Percentiles rank a stretch among this genome's conserved stretches.
These are phyloP conservation scores for Noturus placidus DNA, from an alignment of 2,113 vertebrate species.

Conservation along the genomic window DNA sequence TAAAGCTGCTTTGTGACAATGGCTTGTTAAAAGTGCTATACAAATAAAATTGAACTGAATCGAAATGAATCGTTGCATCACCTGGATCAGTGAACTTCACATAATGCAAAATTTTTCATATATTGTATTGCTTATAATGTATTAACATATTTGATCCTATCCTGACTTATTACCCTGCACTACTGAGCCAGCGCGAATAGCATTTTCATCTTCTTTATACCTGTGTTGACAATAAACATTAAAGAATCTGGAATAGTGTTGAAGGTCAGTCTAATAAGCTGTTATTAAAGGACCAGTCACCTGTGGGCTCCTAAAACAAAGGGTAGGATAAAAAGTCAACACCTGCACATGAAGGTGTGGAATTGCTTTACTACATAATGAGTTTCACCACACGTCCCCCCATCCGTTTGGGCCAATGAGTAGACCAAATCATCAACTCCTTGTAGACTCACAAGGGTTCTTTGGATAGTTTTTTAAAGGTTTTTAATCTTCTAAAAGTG, in stretches of 20 bases:
- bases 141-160: background rate
- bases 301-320: constrained; percentile 43
- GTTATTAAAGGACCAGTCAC: constrained; percentile 37
- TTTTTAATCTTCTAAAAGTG: background rate
- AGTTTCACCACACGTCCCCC: background rate
- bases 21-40: background rate
- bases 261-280: constrained; percentile 35
- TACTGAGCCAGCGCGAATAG: background rate
- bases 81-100: background rate
- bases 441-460: background rate
- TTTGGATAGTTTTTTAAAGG: background rate
- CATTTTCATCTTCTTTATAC: background rate
- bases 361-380: constrained; percentile 49
- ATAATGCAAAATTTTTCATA: background rate
- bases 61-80: background rate
- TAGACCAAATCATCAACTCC: background rate
- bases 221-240: background rate
- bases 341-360: constrained; percentile 43
- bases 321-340: constrained; percentile 40
- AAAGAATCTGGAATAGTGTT: constrained; percentile 18
- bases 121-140: constrained; percentile 1
- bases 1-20: background rate
- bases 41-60: background rate
- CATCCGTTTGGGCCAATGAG: background rate
- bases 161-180: background rate